These are phyloP conservation scores for Pyrgus malvae DNA, from an alignment of 2,888 invertebrate genomes.

Conservation along the genomic window DNA sequence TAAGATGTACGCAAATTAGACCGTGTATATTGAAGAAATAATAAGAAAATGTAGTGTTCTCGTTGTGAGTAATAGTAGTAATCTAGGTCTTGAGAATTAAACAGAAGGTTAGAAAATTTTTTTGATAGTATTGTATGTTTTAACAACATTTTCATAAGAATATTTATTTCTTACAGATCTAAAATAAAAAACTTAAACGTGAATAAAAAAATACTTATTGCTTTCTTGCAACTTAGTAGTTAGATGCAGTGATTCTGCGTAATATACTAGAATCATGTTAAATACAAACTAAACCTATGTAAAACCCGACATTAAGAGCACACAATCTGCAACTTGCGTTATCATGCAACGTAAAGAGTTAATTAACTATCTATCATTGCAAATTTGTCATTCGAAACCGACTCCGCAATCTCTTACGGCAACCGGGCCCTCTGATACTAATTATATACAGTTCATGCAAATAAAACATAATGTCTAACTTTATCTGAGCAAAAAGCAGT, in stretches of 20 bases:
- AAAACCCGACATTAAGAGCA: constrained; percentile 7
- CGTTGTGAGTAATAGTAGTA: background rate
- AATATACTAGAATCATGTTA: background rate
- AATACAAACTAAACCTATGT: constrained; percentile 5
- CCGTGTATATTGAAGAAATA: constrained; percentile 12
- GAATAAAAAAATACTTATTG: background rate
- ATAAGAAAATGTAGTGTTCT: constrained; percentile 7
- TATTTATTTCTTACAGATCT: background rate
- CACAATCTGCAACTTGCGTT: constrained; percentile 7
- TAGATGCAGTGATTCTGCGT: background rate
- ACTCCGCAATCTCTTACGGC: constrained; percentile 30
- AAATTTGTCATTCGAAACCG: constrained; percentile 31
- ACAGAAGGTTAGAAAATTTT: background rate
- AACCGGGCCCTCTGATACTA: constrained; percentile 27
- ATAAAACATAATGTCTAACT: constrained; percentile 30
- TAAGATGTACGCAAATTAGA: constrained; percentile 12
- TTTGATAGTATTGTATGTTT: background rate
- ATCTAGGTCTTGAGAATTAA: background rate
- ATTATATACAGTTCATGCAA: constrained; percentile 32
- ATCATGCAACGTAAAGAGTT: constrained; percentile 21
- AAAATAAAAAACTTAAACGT: background rate
- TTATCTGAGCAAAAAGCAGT: constrained; percentile 27
- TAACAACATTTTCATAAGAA: no score
- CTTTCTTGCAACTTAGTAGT: background rate
- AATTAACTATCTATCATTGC: constrained; percentile 31